These are phyloP conservation scores for Protomyctophum bolini DNA, from an alignment of 2,113 vertebrate genomes.

Conservation along the genomic window DNA sequence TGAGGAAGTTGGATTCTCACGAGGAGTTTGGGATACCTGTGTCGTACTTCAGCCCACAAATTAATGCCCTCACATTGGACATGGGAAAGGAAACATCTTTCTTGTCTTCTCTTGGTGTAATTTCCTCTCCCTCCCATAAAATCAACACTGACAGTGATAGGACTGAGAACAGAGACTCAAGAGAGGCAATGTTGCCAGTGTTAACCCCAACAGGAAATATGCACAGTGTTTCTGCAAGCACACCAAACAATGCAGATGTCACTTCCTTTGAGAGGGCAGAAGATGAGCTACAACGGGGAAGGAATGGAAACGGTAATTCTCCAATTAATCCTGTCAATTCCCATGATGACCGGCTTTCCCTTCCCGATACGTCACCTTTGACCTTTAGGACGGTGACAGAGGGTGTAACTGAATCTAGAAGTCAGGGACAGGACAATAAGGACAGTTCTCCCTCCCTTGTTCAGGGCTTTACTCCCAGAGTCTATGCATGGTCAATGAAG, in stretches of 20 bases:
- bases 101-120: background rate
- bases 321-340: background rate
- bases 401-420: slow-evolving; percentile 1
- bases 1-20: slow-evolving; percentile 7
- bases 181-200: slow-evolving; percentile 7
- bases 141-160: slow-evolving; percentile 26
- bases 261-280: slow-evolving; percentile 37
- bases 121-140: slow-evolving; percentile 41
- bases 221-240: slow-evolving; percentile 35
- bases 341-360: background rate
- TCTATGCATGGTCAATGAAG: slow-evolving; percentile 42
- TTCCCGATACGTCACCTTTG: background rate
- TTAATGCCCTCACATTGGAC: background rate
- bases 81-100: background rate
- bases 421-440: slow-evolving; percentile 10
- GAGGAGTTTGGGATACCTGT: slow-evolving; percentile 21
- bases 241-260: slow-evolving; percentile 34
- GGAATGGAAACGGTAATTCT: slow-evolving; percentile 14
- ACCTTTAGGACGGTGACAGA: background rate
- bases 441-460: background rate
- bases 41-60: background rate
- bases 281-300: background rate
- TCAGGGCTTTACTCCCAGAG: slow-evolving; percentile 34
- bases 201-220: slow-evolving; percentile 22
- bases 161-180: slow-evolving; percentile 18